Base-by-base conservation (phyloP, 1,140 invertebrate genomes). In the Acromyrmex echinatior region DNA sequence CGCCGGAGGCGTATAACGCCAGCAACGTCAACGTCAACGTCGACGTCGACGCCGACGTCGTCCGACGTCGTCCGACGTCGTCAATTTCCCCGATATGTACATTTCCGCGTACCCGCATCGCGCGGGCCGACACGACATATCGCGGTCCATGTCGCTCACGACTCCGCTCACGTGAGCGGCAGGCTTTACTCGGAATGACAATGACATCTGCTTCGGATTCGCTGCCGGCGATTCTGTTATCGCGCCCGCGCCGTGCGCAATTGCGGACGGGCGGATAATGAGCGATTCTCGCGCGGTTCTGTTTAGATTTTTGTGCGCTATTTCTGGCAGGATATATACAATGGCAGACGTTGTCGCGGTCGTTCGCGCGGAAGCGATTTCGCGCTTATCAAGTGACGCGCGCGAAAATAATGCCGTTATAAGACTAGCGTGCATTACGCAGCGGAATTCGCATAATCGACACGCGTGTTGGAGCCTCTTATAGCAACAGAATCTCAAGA, bases 121-220 rank as follows among this genome's bases (percentile, higher is more conserved):
- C 71, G 62, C 70, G 70, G 45, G 35, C 16, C 53, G 9, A 45
- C 39, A 45, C 39, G 53, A 60, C 71, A 49, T 77, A 73, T 82
- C 49, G 70, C 18, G 45, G 60, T 49, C 82, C 66, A 65, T 12
- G 66, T 73, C 63, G 25, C 25, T 25, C 25, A 25, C 25, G 16
- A 31, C 28, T 31, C 28, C 28, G 4, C 70, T 87, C 80, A 84
- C 86, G 70, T 60, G 80, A 85, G 39, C 35, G 49, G 66, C 16
- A 60, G 31, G 73, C 63, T 71, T n/a, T 21, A 25, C 25, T 18
- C 18, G 31, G 74, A 86, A 86, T 68, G 74, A 78, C 74, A 71
- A 79, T 86, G 87, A 65, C 84, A 88, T 88, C 84, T 86, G 87
- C 45, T 88, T 80, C 53, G 76, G 56, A 88, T 88, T 65, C 76